Conservation (phyloP, 2,888 invertebrate genomes). For the Hyppa rectilinea region DNA sequence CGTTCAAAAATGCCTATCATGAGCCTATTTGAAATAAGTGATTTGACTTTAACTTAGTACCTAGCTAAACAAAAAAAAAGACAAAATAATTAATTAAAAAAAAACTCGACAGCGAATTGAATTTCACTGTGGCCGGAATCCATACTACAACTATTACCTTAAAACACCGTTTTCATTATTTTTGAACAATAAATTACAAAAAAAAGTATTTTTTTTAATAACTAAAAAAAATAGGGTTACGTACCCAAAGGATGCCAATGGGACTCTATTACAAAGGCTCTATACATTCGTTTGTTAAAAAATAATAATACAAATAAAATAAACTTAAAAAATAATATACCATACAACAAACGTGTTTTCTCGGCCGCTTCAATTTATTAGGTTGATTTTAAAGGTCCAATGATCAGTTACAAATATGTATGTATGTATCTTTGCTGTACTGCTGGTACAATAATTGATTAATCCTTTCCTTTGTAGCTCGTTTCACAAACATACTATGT, state of each 20-base stretch:
- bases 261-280: background rate
- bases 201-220: too few relatives aligned
- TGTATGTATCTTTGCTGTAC: background rate
- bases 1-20: too few relatives aligned
- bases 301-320: background rate
- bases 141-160: background rate
- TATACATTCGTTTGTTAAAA: background rate
- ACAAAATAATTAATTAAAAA: background rate
- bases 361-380: background rate
- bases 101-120: too few relatives aligned
- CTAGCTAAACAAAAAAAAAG: background rate
- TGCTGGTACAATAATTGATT: background rate
- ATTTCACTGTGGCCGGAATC: background rate
- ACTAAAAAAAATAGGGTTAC: too few relatives aligned
- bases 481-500: constrained; percentile 10
- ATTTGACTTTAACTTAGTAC: too few relatives aligned
- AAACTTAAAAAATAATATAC: background rate
- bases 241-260: background rate
- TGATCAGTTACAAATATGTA: background rate
- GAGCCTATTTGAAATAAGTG: too few relatives aligned
- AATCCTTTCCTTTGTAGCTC: constrained; percentile 16
- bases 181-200: too few relatives aligned
- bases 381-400: background rate
- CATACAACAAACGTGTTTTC: background rate
- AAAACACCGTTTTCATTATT: too few relatives aligned